Conservation (phyloP, 1,140 invertebrate genomes). For the Mylabris phalerata region DNA sequence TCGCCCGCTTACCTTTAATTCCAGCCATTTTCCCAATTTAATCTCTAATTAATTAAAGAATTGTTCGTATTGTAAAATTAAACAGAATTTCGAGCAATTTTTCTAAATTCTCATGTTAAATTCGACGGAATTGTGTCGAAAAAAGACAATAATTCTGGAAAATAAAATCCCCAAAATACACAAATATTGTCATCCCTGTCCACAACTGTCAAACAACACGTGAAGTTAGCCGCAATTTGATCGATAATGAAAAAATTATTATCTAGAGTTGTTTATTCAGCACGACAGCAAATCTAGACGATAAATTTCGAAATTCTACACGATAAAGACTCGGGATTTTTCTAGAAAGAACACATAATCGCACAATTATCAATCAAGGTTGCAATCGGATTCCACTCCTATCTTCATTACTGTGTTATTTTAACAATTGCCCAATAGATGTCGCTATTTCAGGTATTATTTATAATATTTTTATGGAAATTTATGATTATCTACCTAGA, state of each 20-base stretch:
- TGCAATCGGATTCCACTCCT: no score
- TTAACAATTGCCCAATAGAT: no score
- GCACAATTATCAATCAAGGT: no score
- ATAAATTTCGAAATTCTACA: neutral
- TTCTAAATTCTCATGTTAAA: neutral
- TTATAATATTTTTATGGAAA: no score
- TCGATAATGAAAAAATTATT: neutral
- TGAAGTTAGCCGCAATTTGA: neutral
- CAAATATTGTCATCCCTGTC: neutral
- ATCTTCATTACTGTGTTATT: no score
- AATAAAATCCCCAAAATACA: neutral
- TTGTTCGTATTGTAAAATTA: no score
- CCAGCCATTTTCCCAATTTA: conserved; percentile 10
- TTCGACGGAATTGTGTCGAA: neutral
- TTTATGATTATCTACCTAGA: no score
- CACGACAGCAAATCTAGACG: no score
- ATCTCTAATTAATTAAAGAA: neutral
- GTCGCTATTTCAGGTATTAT: no score
- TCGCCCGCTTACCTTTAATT: conserved; percentile 11
- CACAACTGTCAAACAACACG: neutral
- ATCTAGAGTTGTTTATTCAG: no score
- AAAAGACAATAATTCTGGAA: neutral
- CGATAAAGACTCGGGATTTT: no score
- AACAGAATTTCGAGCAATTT: neutral
- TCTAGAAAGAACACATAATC: no score